Evolutionary conservation across 37 sponge, comb jelly and placozoan genomes (phyloP).

Genomic region (Agelas oroides): DNA sequence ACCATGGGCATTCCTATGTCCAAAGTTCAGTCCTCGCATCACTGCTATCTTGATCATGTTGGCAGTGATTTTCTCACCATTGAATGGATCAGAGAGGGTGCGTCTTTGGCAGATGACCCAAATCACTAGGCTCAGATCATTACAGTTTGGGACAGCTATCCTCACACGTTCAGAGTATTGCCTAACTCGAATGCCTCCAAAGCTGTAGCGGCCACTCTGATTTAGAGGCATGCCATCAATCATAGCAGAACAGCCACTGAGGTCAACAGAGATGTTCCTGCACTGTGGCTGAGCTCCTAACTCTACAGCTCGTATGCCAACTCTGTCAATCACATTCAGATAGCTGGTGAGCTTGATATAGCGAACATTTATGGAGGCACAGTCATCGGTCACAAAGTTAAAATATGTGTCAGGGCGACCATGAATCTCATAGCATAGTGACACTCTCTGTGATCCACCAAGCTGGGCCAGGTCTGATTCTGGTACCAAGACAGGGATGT

Average conservation of each 20-base stretch:
- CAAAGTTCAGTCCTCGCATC: conserved; percentile 66
- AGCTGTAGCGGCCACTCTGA: neutral
- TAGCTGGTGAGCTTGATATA: conserved; percentile 10
- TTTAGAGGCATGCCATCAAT: conserved; percentile 7
- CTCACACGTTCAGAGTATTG: conserved; percentile 53
- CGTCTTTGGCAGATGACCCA: conserved; percentile 72
- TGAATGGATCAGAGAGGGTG: neutral
- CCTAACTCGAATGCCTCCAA: conserved; percentile 7
- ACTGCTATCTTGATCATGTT: conserved; percentile 74
- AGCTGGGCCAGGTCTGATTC: conserved; percentile 2
- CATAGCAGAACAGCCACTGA: conserved; percentile 32
- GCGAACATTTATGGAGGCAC: conserved; percentile 40
- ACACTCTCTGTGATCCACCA: neutral
- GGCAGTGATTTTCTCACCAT: neutral
- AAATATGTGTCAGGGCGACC: conserved; percentile 17
- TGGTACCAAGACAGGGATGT: conserved; percentile 37
- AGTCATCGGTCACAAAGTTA: conserved; percentile 66
- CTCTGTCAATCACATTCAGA: conserved; percentile 56
- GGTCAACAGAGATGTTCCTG: conserved; percentile 41
- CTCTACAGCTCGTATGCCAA: conserved; percentile 68
- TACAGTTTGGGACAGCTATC: conserved; percentile 79
- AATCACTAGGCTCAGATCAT: conserved; percentile 65
- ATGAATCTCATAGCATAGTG: conserved; percentile 64
- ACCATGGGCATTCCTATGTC: conserved; percentile 72
- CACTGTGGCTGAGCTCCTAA: conserved; percentile 37